phyloP scores from a whole-genome alignment of 2,113 vertebrate genomes.

The Microtus montanus region DNA sequence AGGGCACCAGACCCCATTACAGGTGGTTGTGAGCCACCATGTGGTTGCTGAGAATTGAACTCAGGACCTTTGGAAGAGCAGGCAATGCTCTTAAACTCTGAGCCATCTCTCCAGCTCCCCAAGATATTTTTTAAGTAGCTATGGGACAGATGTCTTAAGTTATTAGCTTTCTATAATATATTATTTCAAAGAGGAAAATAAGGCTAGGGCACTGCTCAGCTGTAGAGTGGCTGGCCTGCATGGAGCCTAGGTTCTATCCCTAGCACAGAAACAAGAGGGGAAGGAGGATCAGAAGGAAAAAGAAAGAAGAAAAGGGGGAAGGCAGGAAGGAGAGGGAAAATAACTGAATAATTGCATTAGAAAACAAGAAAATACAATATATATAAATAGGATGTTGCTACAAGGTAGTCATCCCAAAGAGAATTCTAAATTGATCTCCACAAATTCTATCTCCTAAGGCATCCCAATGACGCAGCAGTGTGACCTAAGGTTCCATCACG shows the following conservation, averaged over 20 bases:
- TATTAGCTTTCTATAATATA: not conserved
- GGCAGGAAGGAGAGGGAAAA: not conserved
- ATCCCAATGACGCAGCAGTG: not conserved
- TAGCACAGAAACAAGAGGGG: not conserved
- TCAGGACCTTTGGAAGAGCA: too few relatives aligned
- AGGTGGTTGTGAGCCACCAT: too few relatives aligned
- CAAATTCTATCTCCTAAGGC: not conserved
- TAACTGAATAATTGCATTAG: not conserved
- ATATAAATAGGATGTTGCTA: not conserved
- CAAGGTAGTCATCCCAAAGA: not conserved
- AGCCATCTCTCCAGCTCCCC: too few relatives aligned
- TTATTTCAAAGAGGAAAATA: not conserved
- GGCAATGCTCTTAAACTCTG: too few relatives aligned
- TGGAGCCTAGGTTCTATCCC: not conserved
- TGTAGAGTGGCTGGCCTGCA: not conserved
- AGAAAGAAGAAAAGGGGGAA: not conserved
- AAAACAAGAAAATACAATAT: constrained; percentile 11
- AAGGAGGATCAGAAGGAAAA: not conserved
- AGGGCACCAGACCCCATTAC: too few relatives aligned
- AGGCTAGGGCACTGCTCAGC: not conserved
- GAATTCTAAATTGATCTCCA: not conserved
- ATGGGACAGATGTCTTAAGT: not conserved
- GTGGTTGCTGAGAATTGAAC: too few relatives aligned
- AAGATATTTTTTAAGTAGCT: not conserved
- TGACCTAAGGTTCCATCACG: not conserved